Conservation (phyloP, 1,140 invertebrate genomes). For the Ostrea edulis region DNA sequence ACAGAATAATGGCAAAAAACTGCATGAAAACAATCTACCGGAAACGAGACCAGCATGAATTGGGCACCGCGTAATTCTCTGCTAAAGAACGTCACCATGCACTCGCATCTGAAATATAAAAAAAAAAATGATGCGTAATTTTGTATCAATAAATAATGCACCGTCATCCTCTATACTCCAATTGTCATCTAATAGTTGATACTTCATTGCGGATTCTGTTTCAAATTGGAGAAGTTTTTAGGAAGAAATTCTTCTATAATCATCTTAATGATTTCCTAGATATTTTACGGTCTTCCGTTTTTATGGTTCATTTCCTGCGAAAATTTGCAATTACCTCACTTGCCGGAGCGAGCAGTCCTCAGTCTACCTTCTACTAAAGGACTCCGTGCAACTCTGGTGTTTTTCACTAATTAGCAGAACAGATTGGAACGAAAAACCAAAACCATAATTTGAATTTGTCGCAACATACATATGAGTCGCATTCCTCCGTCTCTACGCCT, state of each 20-base stretch:
- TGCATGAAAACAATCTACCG: too few relatives aligned
- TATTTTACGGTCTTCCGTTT: constrained; percentile 34
- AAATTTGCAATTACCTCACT: constrained; percentile 19
- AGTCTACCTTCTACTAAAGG: background rate
- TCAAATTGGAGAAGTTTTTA: constrained; percentile 13
- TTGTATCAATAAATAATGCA: background rate
- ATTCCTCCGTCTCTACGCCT: too few relatives aligned
- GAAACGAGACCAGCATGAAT: too few relatives aligned
- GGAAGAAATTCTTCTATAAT: constrained; percentile 3
- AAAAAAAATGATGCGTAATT: background rate
- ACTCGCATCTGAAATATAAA: too few relatives aligned
- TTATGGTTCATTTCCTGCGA: constrained; percentile 16
- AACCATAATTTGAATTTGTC: too few relatives aligned
- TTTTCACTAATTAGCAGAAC: too few relatives aligned
- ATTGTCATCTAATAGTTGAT: constrained; percentile 31
- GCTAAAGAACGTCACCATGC: too few relatives aligned
- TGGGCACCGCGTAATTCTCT: too few relatives aligned
- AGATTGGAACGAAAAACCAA: too few relatives aligned
- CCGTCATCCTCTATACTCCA: background rate
- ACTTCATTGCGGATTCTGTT: constrained; percentile 12
- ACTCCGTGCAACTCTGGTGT: too few relatives aligned
- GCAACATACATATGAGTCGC: too few relatives aligned
- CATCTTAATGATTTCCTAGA: constrained; percentile 26
- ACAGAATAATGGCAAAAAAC: too few relatives aligned
- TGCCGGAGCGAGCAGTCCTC: background rate